Evolutionary conservation across 1,140 invertebrate genomes (phyloP).

Genomic region (Melipona quadrifasciata): DNA sequence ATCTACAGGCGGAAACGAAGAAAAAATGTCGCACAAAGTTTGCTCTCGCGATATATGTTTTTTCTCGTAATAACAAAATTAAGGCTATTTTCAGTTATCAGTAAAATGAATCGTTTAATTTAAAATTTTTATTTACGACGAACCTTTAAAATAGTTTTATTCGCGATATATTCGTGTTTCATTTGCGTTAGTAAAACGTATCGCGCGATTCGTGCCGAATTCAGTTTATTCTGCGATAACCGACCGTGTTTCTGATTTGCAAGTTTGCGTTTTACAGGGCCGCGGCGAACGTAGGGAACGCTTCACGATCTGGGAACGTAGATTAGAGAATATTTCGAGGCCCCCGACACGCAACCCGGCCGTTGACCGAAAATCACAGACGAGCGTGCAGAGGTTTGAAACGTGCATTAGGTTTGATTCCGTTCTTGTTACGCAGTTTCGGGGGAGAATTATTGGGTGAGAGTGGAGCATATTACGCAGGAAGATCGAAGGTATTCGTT

Average conservation of each 20-base stretch:
- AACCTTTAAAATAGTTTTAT: background rate
- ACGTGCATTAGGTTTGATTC: background rate
- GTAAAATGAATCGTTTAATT: background rate
- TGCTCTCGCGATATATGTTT: background rate
- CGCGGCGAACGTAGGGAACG: background rate
- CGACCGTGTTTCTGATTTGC: background rate
- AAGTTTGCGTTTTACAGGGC: background rate
- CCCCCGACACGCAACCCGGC: background rate
- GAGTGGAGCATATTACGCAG: background rate
- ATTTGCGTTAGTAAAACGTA: background rate
- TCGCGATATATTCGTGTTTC: background rate
- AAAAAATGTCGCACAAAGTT: no score
- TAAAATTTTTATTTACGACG: background rate
- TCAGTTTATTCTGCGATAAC: background rate
- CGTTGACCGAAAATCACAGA: slow-evolving; percentile 9
- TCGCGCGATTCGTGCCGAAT: background rate
- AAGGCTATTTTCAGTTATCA: background rate
- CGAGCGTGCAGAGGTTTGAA: background rate
- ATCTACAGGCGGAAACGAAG: no score
- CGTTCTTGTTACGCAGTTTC: background rate
- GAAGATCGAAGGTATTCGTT: background rate
- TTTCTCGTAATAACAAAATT: background rate
- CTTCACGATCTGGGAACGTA: background rate
- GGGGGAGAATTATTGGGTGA: background rate
- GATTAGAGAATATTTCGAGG: background rate